Evolutionary conservation across 2,797 vertebrate species (phyloP).

Genomic region (Peromyscus melanophrys): DNA sequence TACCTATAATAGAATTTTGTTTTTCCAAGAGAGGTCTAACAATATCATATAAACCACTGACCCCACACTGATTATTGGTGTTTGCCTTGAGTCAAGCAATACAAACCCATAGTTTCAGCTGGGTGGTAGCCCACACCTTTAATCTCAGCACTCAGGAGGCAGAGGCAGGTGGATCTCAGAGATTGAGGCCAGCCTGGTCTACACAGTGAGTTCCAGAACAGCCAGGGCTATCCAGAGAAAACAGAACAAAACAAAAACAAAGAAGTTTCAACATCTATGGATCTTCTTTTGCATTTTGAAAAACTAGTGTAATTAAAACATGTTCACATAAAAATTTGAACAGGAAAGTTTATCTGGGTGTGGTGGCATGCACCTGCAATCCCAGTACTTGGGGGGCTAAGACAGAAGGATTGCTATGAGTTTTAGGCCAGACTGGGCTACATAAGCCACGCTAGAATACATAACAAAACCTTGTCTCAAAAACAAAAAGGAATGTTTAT

Average conservation of each 20-base stretch:
- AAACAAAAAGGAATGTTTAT: not conserved
- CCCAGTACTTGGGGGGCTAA: not conserved
- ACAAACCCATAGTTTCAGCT: not conserved
- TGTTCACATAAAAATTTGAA: not conserved
- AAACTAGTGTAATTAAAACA: not conserved
- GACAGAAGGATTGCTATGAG: not conserved
- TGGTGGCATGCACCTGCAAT: too few relatives aligned
- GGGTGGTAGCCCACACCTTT: not conserved
- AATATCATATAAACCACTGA: not conserved
- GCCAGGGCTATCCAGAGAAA: not conserved
- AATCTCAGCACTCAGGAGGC: not conserved
- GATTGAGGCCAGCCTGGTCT: not conserved
- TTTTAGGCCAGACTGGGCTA: not conserved
- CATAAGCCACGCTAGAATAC: not conserved
- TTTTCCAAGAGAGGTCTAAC: not conserved
- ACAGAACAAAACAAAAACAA: not conserved
- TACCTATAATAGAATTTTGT: not conserved
- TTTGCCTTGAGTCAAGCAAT: not conserved
- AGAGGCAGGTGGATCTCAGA: not conserved
- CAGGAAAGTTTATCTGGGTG: not conserved
- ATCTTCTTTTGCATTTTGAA: conserved; percentile 14
- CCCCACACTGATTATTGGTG: not conserved
- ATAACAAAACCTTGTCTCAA: not conserved
- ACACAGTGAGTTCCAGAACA: not conserved
- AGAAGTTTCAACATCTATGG: not conserved